phyloP scores from a whole-genome alignment of 1,140 invertebrate genomes.

The Macrosteles quadrilineatus region DNA sequence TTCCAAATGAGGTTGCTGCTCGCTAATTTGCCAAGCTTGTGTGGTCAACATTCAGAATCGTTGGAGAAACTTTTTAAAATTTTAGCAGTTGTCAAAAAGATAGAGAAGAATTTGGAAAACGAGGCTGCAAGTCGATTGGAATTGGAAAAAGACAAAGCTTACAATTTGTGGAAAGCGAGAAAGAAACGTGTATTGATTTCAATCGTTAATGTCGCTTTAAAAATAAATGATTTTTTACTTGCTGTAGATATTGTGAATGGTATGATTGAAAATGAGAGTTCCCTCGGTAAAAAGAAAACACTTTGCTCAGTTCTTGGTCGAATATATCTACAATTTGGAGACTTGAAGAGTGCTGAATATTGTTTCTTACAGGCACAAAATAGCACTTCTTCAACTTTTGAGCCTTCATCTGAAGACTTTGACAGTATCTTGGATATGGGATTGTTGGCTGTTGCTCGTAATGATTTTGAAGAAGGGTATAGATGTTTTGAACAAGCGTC shows the following conservation, averaged over 20 bases:
- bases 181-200: conserved; percentile 78
- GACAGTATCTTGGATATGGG: conserved; percentile 73
- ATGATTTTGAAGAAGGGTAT: conserved; percentile 81
- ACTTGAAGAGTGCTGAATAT: conserved; percentile 72
- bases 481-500: conserved; percentile 76
- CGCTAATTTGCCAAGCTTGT: conserved; percentile 82
- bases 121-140: conserved; percentile 64
- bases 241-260: conserved; percentile 64
- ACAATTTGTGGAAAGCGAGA: conserved; percentile 74
- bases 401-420: no score
- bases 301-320: conserved; percentile 80
- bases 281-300: conserved; percentile 58
- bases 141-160: conserved; percentile 63
- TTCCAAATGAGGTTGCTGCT: conserved; percentile 85
- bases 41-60: conserved; percentile 72
- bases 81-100: conserved; percentile 69
- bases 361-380: conserved; percentile 67
- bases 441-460: conserved; percentile 79
- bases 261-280: conserved; percentile 53
- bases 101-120: conserved; percentile 65
- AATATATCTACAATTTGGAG: conserved; percentile 81
- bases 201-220: conserved; percentile 79
- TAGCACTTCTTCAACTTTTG: no score
- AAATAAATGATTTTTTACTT: conserved; percentile 65
- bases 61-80: conserved; percentile 77